phyloP scores from a whole-genome alignment of 2,888 invertebrate species.

The Antheraea assamensis region DNA sequence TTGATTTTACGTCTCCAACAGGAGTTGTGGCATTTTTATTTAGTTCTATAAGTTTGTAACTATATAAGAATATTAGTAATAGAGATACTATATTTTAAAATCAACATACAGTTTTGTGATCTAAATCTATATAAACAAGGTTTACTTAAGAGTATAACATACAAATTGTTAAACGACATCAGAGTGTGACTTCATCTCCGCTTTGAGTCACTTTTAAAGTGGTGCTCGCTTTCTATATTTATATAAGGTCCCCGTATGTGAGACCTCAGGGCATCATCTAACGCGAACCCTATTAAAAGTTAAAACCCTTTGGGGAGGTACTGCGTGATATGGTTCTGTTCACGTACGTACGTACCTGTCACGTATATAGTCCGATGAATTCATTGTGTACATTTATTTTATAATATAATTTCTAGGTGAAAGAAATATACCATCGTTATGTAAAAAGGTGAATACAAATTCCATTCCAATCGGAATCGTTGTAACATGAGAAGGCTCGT shows the following conservation, averaged over 20 bases:
- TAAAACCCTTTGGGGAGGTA: slow-evolving; percentile 5
- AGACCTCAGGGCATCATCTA: neutral
- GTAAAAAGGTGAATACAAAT: neutral
- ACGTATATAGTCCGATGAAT: neutral
- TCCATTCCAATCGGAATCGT: neutral
- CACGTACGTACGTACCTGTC: neutral
- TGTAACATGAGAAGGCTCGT: neutral
- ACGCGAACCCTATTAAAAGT: slow-evolving; percentile 2
- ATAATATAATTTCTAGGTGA: neutral
- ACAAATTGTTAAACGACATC: neutral
- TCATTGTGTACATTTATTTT: no score
- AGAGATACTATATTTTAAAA: no score
- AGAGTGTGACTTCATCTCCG: neutral
- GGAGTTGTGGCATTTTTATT: no score
- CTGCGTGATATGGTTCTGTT: neutral
- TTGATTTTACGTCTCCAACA: no score
- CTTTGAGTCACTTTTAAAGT: neutral
- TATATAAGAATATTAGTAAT: no score
- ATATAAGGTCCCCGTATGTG: neutral
- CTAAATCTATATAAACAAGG: neutral
- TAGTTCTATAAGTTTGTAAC: no score
- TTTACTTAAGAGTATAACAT: no score
- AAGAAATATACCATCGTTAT: neutral
- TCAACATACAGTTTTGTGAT: neutral
- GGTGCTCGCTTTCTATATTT: neutral